Percentiles rank a stretch among this genome's conserved stretches.
Evolutionary conservation across 2,888 invertebrate genomes (phyloP).

Genomic region (Orthosia incerta): DNA sequence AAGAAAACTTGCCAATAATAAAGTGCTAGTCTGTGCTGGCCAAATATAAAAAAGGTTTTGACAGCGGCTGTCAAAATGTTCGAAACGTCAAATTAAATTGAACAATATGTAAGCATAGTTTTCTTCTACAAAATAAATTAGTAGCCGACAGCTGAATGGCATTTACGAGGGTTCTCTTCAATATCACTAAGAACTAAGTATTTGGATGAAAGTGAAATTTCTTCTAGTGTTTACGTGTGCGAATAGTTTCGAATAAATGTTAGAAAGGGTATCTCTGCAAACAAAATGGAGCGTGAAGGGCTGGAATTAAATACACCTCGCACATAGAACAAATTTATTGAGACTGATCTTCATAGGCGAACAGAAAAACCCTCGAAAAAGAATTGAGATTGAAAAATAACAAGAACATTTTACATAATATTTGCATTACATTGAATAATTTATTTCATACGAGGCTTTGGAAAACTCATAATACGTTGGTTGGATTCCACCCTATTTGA

Average conservation of each 20-base stretch:
- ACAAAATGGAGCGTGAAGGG: slow-evolving; percentile 1
- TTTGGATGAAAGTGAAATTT: slow-evolving; percentile 46
- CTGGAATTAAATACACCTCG: slow-evolving; percentile 13
- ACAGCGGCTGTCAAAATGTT: slow-evolving; percentile 47
- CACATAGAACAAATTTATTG: neutral
- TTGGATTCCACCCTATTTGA: too few relatives aligned
- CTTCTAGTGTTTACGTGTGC: slow-evolving; percentile 20
- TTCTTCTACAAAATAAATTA: slow-evolving; percentile 50
- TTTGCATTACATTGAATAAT: neutral
- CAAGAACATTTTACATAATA: neutral
- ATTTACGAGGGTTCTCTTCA: slow-evolving; percentile 52
- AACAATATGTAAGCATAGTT: slow-evolving; percentile 24
- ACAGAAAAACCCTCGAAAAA: neutral
- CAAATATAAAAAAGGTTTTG: slow-evolving; percentile 10
- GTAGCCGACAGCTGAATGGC: slow-evolving; percentile 53
- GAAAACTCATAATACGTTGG: neutral
- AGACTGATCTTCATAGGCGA: neutral
- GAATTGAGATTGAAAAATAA: neutral
- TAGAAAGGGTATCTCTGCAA: slow-evolving; percentile 14
- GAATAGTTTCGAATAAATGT: slow-evolving; percentile 33
- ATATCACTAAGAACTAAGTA: slow-evolving; percentile 30
- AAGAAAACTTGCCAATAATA: slow-evolving; percentile 3
- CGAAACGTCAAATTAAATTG: slow-evolving; percentile 42
- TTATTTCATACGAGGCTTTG: neutral
- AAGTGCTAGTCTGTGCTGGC: neutral